These are phyloP conservation scores for Copidosoma floridanum DNA, from an alignment of 1,140 invertebrate species.

Conservation along the genomic window DNA sequence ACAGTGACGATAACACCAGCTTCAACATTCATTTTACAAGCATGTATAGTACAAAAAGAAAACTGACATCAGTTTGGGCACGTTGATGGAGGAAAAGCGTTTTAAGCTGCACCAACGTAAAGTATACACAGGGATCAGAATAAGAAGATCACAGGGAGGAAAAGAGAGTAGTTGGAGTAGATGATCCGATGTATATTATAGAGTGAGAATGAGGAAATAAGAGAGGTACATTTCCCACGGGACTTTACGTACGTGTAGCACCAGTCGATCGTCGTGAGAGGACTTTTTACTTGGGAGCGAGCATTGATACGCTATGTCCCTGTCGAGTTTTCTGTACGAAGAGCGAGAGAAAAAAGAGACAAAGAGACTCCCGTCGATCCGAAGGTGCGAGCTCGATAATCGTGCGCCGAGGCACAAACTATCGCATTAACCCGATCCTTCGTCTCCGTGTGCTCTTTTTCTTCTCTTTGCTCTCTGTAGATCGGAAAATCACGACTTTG, in stretches of 20 bases:
- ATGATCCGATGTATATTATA: conserved; percentile 16
- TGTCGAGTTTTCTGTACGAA: too few species aligned
- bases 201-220: conserved; percentile 24
- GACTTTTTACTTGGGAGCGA: conserved; percentile 47
- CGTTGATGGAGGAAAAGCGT: too few species aligned
- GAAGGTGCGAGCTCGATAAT: conserved; percentile 41
- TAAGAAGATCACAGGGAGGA: conserved; percentile 15
- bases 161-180: too few species aligned
- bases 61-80: too few species aligned
- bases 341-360: too few species aligned
- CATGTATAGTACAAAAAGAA: too few species aligned
- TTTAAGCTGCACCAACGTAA: too few species aligned
- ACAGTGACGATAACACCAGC: too few species aligned
- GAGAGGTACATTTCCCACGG: conserved; percentile 43
- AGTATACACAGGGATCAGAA: too few species aligned
- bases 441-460: too few species aligned
- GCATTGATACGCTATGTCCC: conserved; percentile 49
- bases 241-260: conserved; percentile 37
- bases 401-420: conserved; percentile 23
- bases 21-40: too few species aligned
- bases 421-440: not conserved
- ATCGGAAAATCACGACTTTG: not conserved
- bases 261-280: conserved; percentile 33
- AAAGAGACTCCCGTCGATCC: not conserved
- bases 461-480: too few species aligned